A percentile compares a stretch with the other conserved stretches of the same genome.
Conservation (phyloP, 2,113 vertebrate genomes). For the Poeciliopsis prolifica region DNA sequence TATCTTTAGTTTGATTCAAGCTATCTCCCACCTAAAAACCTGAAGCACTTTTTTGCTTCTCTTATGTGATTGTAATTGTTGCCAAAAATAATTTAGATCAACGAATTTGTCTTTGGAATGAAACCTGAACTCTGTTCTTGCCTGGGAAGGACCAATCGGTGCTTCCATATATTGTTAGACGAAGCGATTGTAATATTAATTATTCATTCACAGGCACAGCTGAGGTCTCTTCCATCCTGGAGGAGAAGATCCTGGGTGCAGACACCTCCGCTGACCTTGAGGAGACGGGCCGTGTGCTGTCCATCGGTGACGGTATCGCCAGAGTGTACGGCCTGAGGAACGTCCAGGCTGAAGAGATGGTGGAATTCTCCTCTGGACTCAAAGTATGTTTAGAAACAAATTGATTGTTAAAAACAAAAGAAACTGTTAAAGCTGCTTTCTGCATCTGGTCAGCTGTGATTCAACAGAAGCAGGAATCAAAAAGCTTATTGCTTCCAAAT, state of each 20-base stretch:
- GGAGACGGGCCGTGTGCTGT: slow-evolving; percentile 96
- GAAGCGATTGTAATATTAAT: background rate
- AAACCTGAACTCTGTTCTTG: no score
- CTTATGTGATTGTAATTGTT: no score
- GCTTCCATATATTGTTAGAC: background rate
- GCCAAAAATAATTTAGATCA: no score
- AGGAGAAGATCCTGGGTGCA: slow-evolving; percentile 94
- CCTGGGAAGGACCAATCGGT: background rate
- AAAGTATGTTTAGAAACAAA: slow-evolving; percentile 79
- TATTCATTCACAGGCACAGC: slow-evolving; percentile 84
- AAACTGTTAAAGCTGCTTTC: background rate
- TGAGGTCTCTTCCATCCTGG: slow-evolving; percentile 95
- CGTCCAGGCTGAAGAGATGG: slow-evolving; percentile 99
- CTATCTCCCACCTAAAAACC: no score
- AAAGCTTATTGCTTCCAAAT: background rate
- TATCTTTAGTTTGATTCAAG: no score
- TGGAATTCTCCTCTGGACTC: slow-evolving; percentile 97
- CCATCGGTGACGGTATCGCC: slow-evolving; percentile 97
- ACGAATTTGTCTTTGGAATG: no score
- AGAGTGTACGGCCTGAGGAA: slow-evolving; percentile 96
- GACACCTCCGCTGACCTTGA: slow-evolving; percentile 92
- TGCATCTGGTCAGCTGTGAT: no score
- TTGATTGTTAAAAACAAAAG: background rate
- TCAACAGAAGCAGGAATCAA: background rate
- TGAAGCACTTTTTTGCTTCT: no score